Percentiles rank a stretch among this genome's conserved stretches.
Conservation (phyloP, 1,140 invertebrate species). For the Riptortus pedestris region DNA sequence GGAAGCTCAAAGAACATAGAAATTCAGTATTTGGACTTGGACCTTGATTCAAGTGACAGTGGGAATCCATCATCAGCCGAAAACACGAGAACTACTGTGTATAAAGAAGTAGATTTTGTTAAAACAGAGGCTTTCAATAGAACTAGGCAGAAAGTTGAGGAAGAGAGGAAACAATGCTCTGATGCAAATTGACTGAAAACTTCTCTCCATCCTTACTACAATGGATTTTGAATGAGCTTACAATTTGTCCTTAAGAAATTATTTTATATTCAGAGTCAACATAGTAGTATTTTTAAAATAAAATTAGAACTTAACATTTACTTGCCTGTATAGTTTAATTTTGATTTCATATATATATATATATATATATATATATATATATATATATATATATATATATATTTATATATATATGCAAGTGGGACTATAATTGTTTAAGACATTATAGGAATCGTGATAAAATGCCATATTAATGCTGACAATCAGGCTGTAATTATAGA, state of each 20-base stretch:
- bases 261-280: too few species aligned
- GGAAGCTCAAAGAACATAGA: slow-evolving; percentile 32
- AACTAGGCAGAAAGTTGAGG: slow-evolving; percentile 68
- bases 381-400: not conserved
- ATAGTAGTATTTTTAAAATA: too few species aligned
- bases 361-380: not conserved
- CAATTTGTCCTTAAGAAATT: not conserved
- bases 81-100: slow-evolving; percentile 47
- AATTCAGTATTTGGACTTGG: slow-evolving; percentile 66
- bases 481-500: not conserved
- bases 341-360: not conserved
- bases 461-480: not conserved
- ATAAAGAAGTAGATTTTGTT: slow-evolving; percentile 82
- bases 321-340: not conserved
- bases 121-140: slow-evolving; percentile 84
- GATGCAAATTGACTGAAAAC: slow-evolving; percentile 7
- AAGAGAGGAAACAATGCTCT: slow-evolving; percentile 38
- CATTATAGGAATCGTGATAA: not conserved
- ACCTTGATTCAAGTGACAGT: slow-evolving; percentile 43
- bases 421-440: not conserved
- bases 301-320: too few species aligned
- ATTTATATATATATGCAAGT: not conserved
- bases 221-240: not conserved
- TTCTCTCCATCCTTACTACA: not conserved
- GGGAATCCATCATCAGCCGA: slow-evolving; percentile 22